Evolutionary conservation across 1,140 invertebrate genomes (phyloP).

Genomic region (Drosophila nigromelanica): DNA sequence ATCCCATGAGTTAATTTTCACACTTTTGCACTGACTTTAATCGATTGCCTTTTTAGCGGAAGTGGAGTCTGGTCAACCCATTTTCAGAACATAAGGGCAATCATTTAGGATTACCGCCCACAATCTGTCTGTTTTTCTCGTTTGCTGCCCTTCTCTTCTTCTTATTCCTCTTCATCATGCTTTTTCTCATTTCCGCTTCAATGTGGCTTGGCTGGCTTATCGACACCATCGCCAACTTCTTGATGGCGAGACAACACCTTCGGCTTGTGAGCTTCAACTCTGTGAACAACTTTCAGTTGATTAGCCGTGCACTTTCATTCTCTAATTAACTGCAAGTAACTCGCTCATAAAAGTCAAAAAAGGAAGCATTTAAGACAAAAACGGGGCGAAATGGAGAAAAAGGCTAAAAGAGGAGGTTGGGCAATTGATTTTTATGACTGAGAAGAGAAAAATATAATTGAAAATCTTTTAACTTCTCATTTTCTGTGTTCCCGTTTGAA

Average conservation of each 20-base stretch:
- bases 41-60: constrained; percentile 24
- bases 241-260: constrained; percentile 56
- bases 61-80: constrained; percentile 23
- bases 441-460: constrained; percentile 60
- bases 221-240: constrained; percentile 25
- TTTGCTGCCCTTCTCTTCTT: constrained; percentile 11
- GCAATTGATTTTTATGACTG: constrained; percentile 55
- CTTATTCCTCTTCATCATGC: constrained; percentile 27
- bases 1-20: constrained; percentile 9
- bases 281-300: constrained; percentile 50
- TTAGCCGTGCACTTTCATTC: constrained; percentile 50
- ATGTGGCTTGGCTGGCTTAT: constrained; percentile 20
- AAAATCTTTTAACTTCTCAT: constrained; percentile 40
- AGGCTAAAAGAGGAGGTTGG: constrained; percentile 19
- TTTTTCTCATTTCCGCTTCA: constrained; percentile 51
- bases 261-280: constrained; percentile 12
- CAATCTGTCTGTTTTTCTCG: constrained; percentile 8
- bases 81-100: constrained; percentile 23
- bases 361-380: constrained; percentile 18
- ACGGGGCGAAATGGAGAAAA: background rate
- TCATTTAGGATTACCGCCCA: constrained; percentile 37
- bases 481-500: constrained; percentile 6
- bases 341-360: constrained; percentile 58
- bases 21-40: constrained; percentile 25
- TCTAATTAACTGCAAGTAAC: constrained; percentile 66